Conservation (phyloP, 2,113 vertebrate species). For the Solenodon paradoxus region DNA sequence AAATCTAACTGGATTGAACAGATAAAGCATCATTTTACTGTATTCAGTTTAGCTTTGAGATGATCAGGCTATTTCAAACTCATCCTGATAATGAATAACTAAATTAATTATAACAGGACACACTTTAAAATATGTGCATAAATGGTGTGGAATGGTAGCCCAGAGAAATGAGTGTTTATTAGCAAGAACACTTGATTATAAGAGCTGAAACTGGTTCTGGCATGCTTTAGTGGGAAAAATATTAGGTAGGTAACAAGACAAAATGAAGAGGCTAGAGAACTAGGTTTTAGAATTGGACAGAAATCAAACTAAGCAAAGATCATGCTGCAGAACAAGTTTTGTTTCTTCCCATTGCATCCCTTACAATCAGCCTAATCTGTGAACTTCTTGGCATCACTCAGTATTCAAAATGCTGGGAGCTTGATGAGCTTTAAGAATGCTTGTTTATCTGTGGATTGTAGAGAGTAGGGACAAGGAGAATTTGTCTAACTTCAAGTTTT, state of each 20-base stretch:
- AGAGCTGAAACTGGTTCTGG: neutral
- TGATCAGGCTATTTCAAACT: neutral
- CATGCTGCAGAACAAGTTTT: neutral
- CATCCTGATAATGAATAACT: neutral
- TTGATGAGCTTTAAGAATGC: neutral
- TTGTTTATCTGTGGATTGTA: neutral
- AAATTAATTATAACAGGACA: neutral
- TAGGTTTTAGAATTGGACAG: neutral
- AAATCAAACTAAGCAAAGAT: neutral
- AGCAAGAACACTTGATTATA: neutral
- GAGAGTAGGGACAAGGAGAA: fast-evolving
- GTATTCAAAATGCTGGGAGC: neutral
- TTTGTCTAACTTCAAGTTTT: neutral
- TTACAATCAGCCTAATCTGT: neutral
- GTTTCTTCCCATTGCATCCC: neutral
- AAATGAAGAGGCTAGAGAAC: neutral
- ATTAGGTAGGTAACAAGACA: neutral
- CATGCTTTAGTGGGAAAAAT: neutral
- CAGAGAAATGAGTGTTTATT: neutral
- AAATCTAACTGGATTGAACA: neutral
- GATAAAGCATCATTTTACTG: neutral
- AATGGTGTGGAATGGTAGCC: too few relatives aligned
- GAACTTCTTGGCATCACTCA: neutral
- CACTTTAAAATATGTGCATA: neutral
- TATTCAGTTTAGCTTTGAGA: neutral